Base-by-base conservation (phyloP, 2,797 vertebrate genomes). In the Clarias fuscus region DNA sequence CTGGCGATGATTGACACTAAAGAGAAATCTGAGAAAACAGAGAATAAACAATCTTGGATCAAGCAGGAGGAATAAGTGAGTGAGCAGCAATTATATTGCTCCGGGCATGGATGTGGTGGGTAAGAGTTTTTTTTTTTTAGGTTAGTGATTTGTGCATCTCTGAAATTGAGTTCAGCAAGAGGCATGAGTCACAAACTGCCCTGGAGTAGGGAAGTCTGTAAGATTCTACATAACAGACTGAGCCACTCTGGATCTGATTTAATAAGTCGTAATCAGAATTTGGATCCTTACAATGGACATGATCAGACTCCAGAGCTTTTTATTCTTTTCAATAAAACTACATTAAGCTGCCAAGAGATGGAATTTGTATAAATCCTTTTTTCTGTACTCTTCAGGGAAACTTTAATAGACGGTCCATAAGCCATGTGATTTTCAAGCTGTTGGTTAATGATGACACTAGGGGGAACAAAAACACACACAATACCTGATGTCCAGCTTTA, bases 401-500 rank as follows among this genome's bases (percentile, higher is more conserved):
- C 33, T 17, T 80, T 5, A 62, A 79, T 40, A 80, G 40, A 80
- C 22, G n/a, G 59, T 80, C 78, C 37, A 64, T 43, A 64, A 13
- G 22, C 33, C 76, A 61, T 61, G 30, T 24, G 30, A 62, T 24
- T 80, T 37, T 72, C n/a, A 40, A 48, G n/a, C 73, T 86, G 27
- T 71, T 56, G 48, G 27, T 71, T 82, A 80, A 80, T 80, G 59
- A 80, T 43, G 78, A 64, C 59, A 64, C 33, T 62, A 8, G 59
- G 61, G 78, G 24, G 22, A 80, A 61, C 33, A 64, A 15, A 27
- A n/a, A 40, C 59, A 61, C 79, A 86, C 64, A 86, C n/a, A 40
- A 89, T 95, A 99, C 98, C 97, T 99, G 98, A 90, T 99, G 96
- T 82, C 98, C 98, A 82, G 95, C 96, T 94, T 95, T 97, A 81